Percentiles rank a stretch among this genome's conserved stretches.
Conservation (phyloP, 2,888 invertebrate species). For the Frankliniella intonsa region DNA sequence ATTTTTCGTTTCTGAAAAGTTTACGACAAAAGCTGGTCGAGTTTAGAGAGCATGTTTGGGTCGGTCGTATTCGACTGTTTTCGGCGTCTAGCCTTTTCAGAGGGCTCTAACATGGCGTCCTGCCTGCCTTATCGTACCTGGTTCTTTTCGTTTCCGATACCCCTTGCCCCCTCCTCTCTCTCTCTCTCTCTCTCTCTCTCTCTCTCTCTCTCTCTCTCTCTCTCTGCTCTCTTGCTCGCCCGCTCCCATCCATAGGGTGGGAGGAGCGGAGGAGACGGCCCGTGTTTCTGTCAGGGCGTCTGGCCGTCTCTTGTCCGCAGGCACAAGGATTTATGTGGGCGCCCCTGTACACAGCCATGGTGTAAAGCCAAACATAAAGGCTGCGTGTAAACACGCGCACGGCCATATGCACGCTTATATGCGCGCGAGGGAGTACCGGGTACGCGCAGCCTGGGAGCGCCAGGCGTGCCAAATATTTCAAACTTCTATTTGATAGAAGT, state of each 20-base stretch:
- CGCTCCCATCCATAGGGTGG: neutral
- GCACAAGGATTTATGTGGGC: conserved; percentile 7
- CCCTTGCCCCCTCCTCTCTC: neutral
- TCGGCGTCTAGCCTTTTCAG: too few relatives aligned
- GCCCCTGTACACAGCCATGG: neutral
- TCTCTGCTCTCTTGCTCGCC: too few relatives aligned
- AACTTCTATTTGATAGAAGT: neutral
- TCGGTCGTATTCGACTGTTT: too few relatives aligned
- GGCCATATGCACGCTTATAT: too few relatives aligned
- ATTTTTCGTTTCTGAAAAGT: too few relatives aligned
- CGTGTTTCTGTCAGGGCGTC: conserved; percentile 5
- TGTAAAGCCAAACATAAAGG: conserved; percentile 25
- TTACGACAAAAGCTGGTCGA: too few relatives aligned
- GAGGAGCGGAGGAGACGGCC: neutral
- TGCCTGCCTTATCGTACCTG: neutral
- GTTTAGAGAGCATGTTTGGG: too few relatives aligned
- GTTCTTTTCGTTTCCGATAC: conserved; percentile 2
- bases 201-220: too few relatives aligned
- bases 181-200: too few relatives aligned
- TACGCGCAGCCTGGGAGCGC: neutral
- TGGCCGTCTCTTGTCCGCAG: conserved; percentile 17
- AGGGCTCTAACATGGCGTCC: too few relatives aligned
- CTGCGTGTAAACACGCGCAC: conserved; percentile 12
- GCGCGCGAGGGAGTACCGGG: too few relatives aligned
- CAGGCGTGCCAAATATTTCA: neutral